Conservation (phyloP, 2,113 vertebrate species). For the Pungitius pungitius region DNA sequence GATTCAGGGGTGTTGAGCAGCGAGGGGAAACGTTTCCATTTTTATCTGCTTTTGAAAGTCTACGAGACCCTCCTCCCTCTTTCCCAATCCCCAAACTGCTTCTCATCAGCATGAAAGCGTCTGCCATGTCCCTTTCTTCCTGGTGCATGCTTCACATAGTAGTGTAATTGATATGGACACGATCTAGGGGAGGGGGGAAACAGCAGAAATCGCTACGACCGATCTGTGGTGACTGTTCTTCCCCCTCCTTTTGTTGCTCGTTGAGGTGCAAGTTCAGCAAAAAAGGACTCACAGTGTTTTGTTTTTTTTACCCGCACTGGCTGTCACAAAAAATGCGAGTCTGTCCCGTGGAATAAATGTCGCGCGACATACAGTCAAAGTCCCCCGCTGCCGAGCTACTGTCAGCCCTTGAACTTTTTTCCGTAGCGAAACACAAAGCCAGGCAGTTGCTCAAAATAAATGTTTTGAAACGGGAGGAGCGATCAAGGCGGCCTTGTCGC, state of each 20-base stretch:
- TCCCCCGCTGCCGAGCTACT: slow-evolving; percentile 52
- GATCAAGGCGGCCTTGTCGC: slow-evolving; percentile 61
- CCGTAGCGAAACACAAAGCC: slow-evolving; percentile 55
- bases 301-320: slow-evolving; percentile 28
- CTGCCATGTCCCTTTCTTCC: slow-evolving; percentile 55
- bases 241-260: slow-evolving; percentile 39
- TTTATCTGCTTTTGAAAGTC: slow-evolving; percentile 75
- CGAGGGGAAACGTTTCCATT: slow-evolving; percentile 74
- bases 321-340: slow-evolving; percentile 61
- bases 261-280: slow-evolving; percentile 70
- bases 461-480: slow-evolving; percentile 59
- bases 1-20: slow-evolving; percentile 71
- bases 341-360: slow-evolving; percentile 69
- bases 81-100: slow-evolving; percentile 53
- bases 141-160: slow-evolving; percentile 51
- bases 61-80: slow-evolving; percentile 60
- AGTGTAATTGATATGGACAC: slow-evolving; percentile 66
- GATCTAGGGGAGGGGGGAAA: slow-evolving; percentile 47
- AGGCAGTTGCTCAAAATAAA: slow-evolving; percentile 72
- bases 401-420: slow-evolving; percentile 65
- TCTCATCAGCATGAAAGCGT: slow-evolving; percentile 75
- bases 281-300: slow-evolving; percentile 43
- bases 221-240: slow-evolving; percentile 51
- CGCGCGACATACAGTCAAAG: slow-evolving; percentile 64
- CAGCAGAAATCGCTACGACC: slow-evolving; percentile 50